Percentiles rank a stretch among this genome's conserved stretches.
These are phyloP conservation scores for Elanoides forficatus DNA, from an alignment of 2,113 vertebrate genomes.

Conservation along the genomic window DNA sequence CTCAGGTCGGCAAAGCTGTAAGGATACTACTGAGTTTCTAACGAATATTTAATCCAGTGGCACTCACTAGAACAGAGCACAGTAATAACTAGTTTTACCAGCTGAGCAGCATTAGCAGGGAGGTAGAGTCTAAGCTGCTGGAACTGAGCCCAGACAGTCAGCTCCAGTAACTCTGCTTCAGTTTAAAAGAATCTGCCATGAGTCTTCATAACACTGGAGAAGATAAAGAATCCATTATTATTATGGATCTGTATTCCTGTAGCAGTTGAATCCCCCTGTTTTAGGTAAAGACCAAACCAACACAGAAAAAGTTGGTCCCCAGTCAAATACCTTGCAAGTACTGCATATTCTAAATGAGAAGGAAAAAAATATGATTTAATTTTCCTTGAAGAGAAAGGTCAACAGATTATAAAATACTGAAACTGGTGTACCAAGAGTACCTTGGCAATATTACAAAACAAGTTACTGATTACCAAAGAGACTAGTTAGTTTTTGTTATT, in stretches of 20 bases:
- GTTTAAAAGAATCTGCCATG: not conserved
- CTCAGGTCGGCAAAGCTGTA: not conserved
- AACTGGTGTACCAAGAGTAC: not conserved
- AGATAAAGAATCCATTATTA: not conserved
- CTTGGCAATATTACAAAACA: not conserved
- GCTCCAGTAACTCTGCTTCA: not conserved
- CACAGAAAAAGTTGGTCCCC: not conserved
- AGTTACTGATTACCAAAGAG: not conserved
- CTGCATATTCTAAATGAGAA: not conserved
- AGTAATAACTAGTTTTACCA: constrained; percentile 28
- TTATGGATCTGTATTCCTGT: not conserved
- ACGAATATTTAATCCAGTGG: not conserved
- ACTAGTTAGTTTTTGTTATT: not conserved
- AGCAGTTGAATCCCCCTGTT: not conserved
- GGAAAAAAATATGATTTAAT: not conserved
- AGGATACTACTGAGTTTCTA: not conserved
- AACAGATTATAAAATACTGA: not conserved
- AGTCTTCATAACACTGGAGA: not conserved
- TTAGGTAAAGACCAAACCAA: not conserved
- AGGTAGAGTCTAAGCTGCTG: constrained; percentile 18
- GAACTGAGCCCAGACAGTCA: constrained; percentile 13
- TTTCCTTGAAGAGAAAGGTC: not conserved
- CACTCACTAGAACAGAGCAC: not conserved
- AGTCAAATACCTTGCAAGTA: not conserved
- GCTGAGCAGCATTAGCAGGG: constrained; percentile 20